phyloP scores from a whole-genome alignment of 2,888 invertebrate species.

The Drosophila borborema region DNA sequence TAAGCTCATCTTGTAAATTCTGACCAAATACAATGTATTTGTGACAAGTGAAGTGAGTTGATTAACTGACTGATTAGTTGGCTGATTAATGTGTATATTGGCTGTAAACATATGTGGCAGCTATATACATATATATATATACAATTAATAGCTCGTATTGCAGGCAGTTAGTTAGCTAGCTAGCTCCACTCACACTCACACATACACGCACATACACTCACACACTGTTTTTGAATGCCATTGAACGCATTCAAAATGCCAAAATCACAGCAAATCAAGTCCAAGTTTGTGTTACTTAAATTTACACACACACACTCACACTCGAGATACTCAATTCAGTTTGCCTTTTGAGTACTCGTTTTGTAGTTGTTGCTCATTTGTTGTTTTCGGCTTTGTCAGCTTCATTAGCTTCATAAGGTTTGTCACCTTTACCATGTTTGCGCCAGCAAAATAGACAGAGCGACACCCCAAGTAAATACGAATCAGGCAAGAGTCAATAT shows the following conservation, averaged over 20 bases:
- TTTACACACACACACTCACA: neutral
- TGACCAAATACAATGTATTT: neutral
- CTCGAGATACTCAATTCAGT: constrained; percentile 8
- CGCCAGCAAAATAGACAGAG: constrained; percentile 28
- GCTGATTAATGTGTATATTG: neutral
- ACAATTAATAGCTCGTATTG: constrained; percentile 3
- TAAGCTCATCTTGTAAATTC: neutral
- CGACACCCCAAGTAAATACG: constrained; percentile 20
- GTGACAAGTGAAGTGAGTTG: constrained; percentile 5
- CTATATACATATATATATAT: neutral
- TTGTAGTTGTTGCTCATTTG: constrained; percentile 29
- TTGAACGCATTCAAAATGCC: constrained; percentile 57
- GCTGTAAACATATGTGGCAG: constrained; percentile 1
- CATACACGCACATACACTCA: no score
- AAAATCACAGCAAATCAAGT: constrained; percentile 40
- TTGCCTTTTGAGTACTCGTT: constrained; percentile 29
- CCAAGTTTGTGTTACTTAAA: constrained; percentile 39
- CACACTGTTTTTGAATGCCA: constrained; percentile 28
- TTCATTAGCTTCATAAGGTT: constrained; percentile 60
- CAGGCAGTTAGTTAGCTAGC: no score
- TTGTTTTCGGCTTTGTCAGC: constrained; percentile 44
- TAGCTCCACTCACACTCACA: no score
- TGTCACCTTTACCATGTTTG: constrained; percentile 53
- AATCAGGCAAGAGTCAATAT: neutral
- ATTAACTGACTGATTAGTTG: constrained; percentile 3